Base-by-base conservation (phyloP, 1,140 invertebrate genomes). In the Melipona quadrifasciata region DNA sequence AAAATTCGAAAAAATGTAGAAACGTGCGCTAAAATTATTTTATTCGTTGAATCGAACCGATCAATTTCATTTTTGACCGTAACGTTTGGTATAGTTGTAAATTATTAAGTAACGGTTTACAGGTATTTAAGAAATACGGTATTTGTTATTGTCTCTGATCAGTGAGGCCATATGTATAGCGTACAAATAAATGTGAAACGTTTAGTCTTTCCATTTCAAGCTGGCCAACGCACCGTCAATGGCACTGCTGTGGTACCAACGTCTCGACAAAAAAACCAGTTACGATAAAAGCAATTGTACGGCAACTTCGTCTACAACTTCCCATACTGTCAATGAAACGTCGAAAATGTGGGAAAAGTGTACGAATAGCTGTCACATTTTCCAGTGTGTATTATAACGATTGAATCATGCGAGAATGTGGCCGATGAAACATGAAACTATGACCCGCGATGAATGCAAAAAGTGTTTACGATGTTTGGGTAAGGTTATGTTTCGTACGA, bases 401-500 rank as follows among this genome's bases (percentile, higher is more conserved):
- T 70, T 73, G 47, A 85, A 73, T 76, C 31, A 78, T 27, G 61
- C 78, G 91, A 95, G 84, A 85, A 97, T 97, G 97, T 97, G 96
- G 96, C 97, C 97, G 82, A 94, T 96, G 93, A 94, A 96, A 85
- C 92, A 97, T 81, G 97, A 98, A 70, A 84, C 55, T 94, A 96
- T 97, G 96, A 96, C 96, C 88, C 96, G 96, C 91, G 97, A 98
- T 93, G 98, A 98, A 93, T 98, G 97, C 93, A 97, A 97, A 93
- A 96, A 97, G 93, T 97, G 97, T 95, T 96, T 99, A 91, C 96
- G 98, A 92, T 97, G 96, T 95, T 96, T 98, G 91, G 97, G 97
- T 98, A 96, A 95, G 93, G 92, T 94, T 94, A 94, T 93, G 92
- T 82, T 34, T 34, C 53, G 27, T 74, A 79, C 84, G 79, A 92